phyloP scores from a whole-genome alignment of 2,797 vertebrate genomes.

The Galaxias olidus region DNA sequence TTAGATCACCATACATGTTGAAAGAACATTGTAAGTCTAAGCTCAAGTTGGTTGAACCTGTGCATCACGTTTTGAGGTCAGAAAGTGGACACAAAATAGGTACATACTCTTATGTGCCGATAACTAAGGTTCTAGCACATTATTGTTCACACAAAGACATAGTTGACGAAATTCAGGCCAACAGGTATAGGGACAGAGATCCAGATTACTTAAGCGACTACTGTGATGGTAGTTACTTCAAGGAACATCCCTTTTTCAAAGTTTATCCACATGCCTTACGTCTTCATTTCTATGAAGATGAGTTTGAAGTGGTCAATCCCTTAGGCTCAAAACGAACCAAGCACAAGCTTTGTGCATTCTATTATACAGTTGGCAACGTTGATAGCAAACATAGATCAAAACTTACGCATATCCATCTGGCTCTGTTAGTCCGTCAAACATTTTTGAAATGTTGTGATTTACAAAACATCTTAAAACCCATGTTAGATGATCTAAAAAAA shows the following conservation, averaged over 20 bases:
- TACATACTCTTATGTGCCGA: constrained; percentile 14
- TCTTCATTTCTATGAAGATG: constrained; percentile 20
- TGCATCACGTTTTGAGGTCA: constrained; percentile 9
- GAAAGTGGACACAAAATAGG: background rate
- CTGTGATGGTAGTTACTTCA: too few relatives aligned
- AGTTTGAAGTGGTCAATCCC: constrained; percentile 8
- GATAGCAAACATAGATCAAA: constrained; percentile 19
- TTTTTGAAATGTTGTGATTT: constrained; percentile 15
- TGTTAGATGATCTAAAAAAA: constrained; percentile 17
- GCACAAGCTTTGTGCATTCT: constrained; percentile 15
- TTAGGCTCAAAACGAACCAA: constrained; percentile 5
- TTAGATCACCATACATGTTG: constrained; percentile 16
- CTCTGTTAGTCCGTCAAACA: constrained; percentile 18
- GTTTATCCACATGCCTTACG: background rate
- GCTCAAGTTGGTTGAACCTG: constrained; percentile 8
- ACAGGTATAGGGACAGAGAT: too few relatives aligned
- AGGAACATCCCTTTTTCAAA: background rate
- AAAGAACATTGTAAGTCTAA: constrained; percentile 15
- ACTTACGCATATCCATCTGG: constrained; percentile 19
- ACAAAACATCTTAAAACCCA: constrained; percentile 6
- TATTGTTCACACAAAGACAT: too few relatives aligned
- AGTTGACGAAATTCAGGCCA: too few relatives aligned
- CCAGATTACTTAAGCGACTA: too few relatives aligned
- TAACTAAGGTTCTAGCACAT: constrained; percentile 13
- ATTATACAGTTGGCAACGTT: constrained; percentile 14